Base-by-base conservation (phyloP, 2,797 vertebrate species). In the Rhynchonycteris naso region DNA sequence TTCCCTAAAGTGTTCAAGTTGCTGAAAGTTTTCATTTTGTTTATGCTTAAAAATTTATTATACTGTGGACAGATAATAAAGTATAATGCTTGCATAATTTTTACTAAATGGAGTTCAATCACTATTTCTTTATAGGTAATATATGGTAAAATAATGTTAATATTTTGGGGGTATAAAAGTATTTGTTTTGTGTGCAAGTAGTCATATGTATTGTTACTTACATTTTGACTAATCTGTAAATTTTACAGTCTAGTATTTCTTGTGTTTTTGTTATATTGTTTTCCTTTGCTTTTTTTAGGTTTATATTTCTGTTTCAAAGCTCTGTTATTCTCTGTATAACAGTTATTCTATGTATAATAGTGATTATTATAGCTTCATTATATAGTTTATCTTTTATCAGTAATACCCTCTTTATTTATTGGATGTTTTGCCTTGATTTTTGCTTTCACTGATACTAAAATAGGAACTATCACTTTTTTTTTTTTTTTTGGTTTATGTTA, bases 1-100 rank as follows among this genome's bases (percentile, higher is more conserved):
- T 16, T 52, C 21, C 58, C 61, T 65, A 76, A 79, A 66, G n/a
- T 52, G 22, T 81, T 91, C 16, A 83, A 21, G 14, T 47, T 83
- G 5, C 75, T 88, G 43, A 95, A 79, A 7, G 30, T 26, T 90
- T 90, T 87, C 43, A 33, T 79, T 93, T 93, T 47, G 58, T n/a
- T 90, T 71, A 58, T 88, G 26, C 63, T 91, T 65, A 47, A 94
- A 63, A 0, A 10, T 50, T 66, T 58, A 47, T 71, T 81, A 58
- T 4, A 54, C 10, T 59, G 2, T 38, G 26, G 24, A 47, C 11
- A 71, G 21, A 80, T 69, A 94, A 84, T 83, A 66, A 38, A 83
- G 38, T 68, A 21, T 74, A 9, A 9, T 54, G 61, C 52, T 33
- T 79, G 3, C 38, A 43, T 89, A 81, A 75, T 71, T 81, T 81